Evolutionary conservation across 2,888 invertebrate genomes (phyloP).

Genomic region (Adelognathus sp.): DNA sequence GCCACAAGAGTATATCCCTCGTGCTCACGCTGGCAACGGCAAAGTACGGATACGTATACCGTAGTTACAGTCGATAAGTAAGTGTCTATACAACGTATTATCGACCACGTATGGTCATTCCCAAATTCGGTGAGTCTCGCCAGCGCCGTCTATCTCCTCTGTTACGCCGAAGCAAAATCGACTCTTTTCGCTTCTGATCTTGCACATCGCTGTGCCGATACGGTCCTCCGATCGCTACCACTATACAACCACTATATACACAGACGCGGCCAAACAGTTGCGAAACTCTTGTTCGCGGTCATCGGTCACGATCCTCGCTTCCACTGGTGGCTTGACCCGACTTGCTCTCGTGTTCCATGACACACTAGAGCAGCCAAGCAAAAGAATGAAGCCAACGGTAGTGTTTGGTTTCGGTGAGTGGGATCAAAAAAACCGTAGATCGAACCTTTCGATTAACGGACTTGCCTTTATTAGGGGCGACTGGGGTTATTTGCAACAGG

Average conservation of each 20-base stretch:
- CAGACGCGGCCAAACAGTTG: constrained; percentile 34
- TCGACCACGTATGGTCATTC: constrained; percentile 60
- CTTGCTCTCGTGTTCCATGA: constrained; percentile 47
- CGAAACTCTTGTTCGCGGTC: constrained; percentile 52
- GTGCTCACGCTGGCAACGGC: constrained; percentile 13
- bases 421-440: constrained; percentile 18
- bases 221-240: neutral
- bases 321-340: neutral
- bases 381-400: constrained; percentile 19
- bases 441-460: constrained; percentile 2
- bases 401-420: neutral
- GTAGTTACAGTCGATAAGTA: constrained; percentile 30
- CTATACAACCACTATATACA: neutral
- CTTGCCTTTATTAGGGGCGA: too few species aligned
- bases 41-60: constrained; percentile 13
- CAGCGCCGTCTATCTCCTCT: constrained; percentile 32
- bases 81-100: constrained; percentile 31
- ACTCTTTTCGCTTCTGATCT: constrained; percentile 37
- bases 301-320: constrained; percentile 56
- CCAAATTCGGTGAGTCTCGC: constrained; percentile 58
- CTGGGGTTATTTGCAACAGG: too few species aligned
- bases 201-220: neutral
- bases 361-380: constrained; percentile 13
- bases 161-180: constrained; percentile 28
- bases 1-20: constrained; percentile 15